Conservation (phyloP, 2,888 invertebrate species). For the Eupithecia dodoneata region DNA sequence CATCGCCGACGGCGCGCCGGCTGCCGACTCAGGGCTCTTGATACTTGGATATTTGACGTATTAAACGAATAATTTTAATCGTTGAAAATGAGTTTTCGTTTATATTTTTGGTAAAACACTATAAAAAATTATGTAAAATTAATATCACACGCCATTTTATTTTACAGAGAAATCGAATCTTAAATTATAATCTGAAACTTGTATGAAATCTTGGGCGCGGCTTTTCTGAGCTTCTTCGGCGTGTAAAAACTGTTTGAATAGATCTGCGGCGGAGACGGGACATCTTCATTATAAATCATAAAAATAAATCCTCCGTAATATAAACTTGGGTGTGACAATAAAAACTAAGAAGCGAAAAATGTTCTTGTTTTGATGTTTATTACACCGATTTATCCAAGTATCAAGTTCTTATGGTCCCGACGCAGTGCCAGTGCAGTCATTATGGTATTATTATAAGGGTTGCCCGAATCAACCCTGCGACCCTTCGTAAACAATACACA, state of each 20-base stretch:
- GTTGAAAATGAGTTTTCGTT: background rate
- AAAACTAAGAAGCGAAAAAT: too few relatives aligned
- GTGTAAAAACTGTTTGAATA: too few relatives aligned
- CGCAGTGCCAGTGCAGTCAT: constrained; percentile 45
- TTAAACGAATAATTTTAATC: background rate
- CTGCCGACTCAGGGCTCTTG: constrained; percentile 38
- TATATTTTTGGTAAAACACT: background rate
- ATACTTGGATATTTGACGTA: constrained; percentile 39
- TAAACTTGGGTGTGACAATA: too few relatives aligned
- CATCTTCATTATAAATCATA: too few relatives aligned
- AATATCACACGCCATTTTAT: too few relatives aligned
- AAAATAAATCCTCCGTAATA: too few relatives aligned
- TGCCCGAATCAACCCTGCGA: constrained; percentile 44
- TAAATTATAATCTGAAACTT: too few relatives aligned
- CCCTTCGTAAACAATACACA: constrained; percentile 33
- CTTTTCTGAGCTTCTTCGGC: too few relatives aligned
- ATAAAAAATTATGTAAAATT: background rate
- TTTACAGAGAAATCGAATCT: too few relatives aligned
- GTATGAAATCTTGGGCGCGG: too few relatives aligned
- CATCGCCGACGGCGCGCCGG: constrained; percentile 32
- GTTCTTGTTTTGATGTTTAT: too few relatives aligned
- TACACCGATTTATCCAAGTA: constrained; percentile 24
- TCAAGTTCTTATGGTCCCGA: constrained; percentile 33
- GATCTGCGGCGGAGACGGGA: too few relatives aligned
- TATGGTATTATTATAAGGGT: constrained; percentile 56